Percentiles rank a stretch among this genome's conserved stretches.
Evolutionary conservation across 2,113 vertebrate genomes (phyloP).

Genomic region (Mesocricetus auratus): DNA sequence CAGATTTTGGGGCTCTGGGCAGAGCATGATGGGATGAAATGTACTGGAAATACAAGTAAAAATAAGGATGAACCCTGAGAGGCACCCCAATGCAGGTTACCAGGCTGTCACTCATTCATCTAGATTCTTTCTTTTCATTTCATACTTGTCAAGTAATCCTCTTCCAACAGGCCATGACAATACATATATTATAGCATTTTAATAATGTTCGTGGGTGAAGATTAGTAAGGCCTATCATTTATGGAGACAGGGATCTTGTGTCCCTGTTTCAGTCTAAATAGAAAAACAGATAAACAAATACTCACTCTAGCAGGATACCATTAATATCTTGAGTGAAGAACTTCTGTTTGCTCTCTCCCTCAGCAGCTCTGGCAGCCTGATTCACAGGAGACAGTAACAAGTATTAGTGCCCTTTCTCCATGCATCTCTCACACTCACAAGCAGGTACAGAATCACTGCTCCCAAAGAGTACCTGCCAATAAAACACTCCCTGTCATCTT

Average conservation of each 20-base stretch:
- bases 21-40: background rate
- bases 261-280: background rate
- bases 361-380: constrained; percentile 91
- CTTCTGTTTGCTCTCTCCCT: constrained; percentile 93
- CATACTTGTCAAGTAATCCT: background rate
- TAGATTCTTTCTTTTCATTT: background rate
- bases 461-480: background rate
- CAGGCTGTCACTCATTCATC: background rate
- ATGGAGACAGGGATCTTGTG: background rate
- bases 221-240: background rate
- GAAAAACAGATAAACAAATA: constrained; percentile 64
- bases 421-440: background rate
- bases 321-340: constrained; percentile 96
- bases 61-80: background rate
- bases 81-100: background rate
- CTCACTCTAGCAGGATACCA: constrained; percentile 94
- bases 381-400: constrained; percentile 73
- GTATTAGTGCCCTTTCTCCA: constrained; percentile 48
- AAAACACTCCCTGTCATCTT: background rate
- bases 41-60: background rate
- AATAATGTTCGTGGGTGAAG: background rate
- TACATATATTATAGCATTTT: background rate
- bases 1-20: background rate
- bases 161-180: background rate
- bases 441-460: background rate